Conservation (phyloP, 2,888 invertebrate genomes). For the Cryptus viduatorius region DNA sequence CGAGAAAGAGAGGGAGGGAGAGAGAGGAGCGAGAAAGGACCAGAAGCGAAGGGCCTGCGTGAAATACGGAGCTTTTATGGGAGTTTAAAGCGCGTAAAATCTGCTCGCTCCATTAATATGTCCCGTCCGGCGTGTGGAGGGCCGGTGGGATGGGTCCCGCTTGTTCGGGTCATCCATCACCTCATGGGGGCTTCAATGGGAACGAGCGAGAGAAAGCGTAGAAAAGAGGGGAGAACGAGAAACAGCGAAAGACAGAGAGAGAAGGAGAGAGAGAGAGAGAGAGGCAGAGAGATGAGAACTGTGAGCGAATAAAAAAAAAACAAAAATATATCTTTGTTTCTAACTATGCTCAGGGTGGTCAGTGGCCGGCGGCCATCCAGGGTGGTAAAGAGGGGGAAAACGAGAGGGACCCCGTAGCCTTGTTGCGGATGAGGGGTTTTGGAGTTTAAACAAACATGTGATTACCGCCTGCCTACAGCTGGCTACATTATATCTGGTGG, state of each 20-base stretch:
- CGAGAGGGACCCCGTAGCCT: constrained; percentile 66
- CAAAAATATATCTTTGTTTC: constrained; percentile 79
- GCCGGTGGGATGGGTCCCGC: constrained; percentile 68
- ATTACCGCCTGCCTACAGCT: constrained; percentile 85
- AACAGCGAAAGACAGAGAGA: constrained; percentile 52
- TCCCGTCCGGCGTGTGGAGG: constrained; percentile 70
- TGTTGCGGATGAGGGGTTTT: constrained; percentile 84
- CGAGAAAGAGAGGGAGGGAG: not conserved
- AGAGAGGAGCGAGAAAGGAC: not conserved
- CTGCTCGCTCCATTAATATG: constrained; percentile 81
- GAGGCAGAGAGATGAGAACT: constrained; percentile 53
- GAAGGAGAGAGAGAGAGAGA: constrained; percentile 53
- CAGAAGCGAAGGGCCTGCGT: constrained; percentile 63
- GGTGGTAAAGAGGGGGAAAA: constrained; percentile 74
- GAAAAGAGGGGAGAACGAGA: constrained; percentile 35
- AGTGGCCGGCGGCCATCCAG: constrained; percentile 76
- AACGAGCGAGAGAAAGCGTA: constrained; percentile 44
- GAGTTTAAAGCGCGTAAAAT: constrained; percentile 83
- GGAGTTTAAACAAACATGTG: constrained; percentile 85
- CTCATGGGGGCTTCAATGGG: constrained; percentile 70
- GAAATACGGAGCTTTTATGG: constrained; percentile 77
- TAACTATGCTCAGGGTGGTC: constrained; percentile 80
- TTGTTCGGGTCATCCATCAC: constrained; percentile 81
- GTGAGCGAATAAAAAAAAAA: constrained; percentile 66
- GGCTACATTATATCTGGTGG: constrained; percentile 83